Percentiles rank a stretch among this genome's conserved stretches.
phyloP scores from a whole-genome alignment of 2,113 vertebrate species.

The Phalacrocorax carbo region DNA sequence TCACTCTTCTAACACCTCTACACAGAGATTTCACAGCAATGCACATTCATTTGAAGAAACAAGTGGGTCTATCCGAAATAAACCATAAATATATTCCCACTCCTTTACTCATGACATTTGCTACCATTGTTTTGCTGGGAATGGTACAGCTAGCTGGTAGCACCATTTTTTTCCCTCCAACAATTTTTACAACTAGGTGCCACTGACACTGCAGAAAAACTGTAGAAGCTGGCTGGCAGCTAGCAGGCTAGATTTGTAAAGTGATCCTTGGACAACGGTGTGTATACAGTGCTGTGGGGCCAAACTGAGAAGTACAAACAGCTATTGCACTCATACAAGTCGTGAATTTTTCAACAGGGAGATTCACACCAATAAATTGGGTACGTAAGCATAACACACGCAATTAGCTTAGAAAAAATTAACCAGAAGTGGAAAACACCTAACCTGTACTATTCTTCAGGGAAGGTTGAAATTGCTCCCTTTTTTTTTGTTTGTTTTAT shows the following conservation, averaged over 20 bases:
- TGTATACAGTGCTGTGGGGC: background rate
- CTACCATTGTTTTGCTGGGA: conserved; percentile 51
- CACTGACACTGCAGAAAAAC: background rate
- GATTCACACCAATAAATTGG: background rate
- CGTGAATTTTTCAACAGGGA: background rate
- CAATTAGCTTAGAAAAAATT: background rate
- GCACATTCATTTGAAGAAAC: conserved; percentile 54
- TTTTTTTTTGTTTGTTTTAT: background rate
- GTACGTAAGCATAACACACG: background rate
- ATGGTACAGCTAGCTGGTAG: background rate
- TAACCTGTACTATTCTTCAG: background rate
- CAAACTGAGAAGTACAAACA: background rate
- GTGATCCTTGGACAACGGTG: background rate
- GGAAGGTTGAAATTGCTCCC: background rate
- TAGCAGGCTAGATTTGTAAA: background rate
- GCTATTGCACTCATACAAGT: background rate
- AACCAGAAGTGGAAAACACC: background rate
- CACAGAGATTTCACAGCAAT: conserved; percentile 67
- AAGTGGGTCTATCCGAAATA: conserved; percentile 57
- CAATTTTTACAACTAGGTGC: background rate
- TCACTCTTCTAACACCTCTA: conserved; percentile 74
- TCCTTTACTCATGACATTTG: background rate
- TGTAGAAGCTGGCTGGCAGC: background rate
- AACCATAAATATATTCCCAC: conserved; percentile 62
- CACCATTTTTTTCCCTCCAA: background rate